phyloP scores from a whole-genome alignment of 2,797 vertebrate genomes.

The Falco cherrug region DNA sequence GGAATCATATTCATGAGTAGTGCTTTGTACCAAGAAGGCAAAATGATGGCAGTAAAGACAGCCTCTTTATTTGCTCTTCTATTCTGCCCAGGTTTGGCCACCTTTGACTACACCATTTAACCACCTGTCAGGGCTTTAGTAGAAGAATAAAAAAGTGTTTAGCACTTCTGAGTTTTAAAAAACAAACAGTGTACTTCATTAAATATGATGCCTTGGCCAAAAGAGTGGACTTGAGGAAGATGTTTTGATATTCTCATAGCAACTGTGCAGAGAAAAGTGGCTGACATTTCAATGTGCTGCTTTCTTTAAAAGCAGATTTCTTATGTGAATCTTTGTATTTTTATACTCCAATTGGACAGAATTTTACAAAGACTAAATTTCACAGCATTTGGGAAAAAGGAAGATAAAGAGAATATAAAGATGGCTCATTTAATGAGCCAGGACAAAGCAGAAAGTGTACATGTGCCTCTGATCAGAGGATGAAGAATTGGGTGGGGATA shows the following conservation, averaged over 20 bases:
- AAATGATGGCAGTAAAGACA: background rate
- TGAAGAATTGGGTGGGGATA: background rate
- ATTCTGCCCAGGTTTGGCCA: background rate
- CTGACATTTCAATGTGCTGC: background rate
- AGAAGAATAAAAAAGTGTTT: background rate
- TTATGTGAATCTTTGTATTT: background rate
- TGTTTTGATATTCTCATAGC: background rate
- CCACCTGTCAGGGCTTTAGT: background rate
- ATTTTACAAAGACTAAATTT: background rate
- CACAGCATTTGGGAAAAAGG: background rate
- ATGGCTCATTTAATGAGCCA: background rate
- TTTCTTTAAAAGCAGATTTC: conserved; percentile 1
- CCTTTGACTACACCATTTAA: background rate
- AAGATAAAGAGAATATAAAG: background rate
- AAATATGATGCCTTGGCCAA: background rate
- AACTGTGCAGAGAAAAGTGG: background rate
- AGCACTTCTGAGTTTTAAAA: background rate
- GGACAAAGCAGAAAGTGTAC: background rate
- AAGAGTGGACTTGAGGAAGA: background rate
- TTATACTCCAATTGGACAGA: background rate
- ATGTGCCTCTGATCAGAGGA: background rate
- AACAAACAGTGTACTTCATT: background rate
- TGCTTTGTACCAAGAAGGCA: background rate
- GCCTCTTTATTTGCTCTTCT: background rate
- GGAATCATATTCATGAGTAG: background rate